A percentile compares a stretch with the other conserved stretches of the same genome.
These are phyloP conservation scores for Pollenia amentaria DNA, from an alignment of 2,888 invertebrate species.

Conservation along the genomic window DNA sequence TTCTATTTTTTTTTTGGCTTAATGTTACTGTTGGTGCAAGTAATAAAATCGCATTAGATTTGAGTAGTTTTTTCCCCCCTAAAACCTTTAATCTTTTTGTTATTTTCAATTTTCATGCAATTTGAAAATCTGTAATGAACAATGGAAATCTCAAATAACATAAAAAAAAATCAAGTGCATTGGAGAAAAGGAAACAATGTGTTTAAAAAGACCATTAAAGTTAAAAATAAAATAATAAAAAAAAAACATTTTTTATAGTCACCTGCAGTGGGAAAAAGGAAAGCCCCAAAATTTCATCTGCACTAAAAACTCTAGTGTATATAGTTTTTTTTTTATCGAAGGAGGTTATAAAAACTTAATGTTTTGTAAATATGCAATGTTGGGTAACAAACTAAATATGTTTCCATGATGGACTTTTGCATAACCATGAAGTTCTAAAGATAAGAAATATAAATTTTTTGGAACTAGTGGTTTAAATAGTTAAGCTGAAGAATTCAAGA, in stretches of 20 bases:
- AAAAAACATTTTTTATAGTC: not conserved
- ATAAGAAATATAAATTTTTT: too few relatives aligned
- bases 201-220: constrained; percentile 54
- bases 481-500: too few relatives aligned
- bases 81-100: constrained; percentile 39
- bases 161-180: not conserved
- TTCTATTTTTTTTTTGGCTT: constrained; percentile 40
- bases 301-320: not conserved
- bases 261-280: constrained; percentile 51
- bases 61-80: constrained; percentile 33
- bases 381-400: constrained; percentile 24
- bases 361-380: constrained; percentile 59
- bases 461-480: too few relatives aligned
- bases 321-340: constrained; percentile 39
- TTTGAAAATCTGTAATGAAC: constrained; percentile 65
- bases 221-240: constrained; percentile 18
- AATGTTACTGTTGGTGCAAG: constrained; percentile 61
- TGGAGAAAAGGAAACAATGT: constrained; percentile 25
- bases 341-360: constrained; percentile 69
- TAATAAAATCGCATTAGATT: constrained; percentile 68
- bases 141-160: constrained; percentile 37
- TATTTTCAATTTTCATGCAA: constrained; percentile 71
- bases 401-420: too few relatives aligned
- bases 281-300: not conserved
- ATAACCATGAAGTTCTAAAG: too few relatives aligned